phyloP scores from a whole-genome alignment of 2,797 vertebrate genomes.

The Alouatta caraya region DNA sequence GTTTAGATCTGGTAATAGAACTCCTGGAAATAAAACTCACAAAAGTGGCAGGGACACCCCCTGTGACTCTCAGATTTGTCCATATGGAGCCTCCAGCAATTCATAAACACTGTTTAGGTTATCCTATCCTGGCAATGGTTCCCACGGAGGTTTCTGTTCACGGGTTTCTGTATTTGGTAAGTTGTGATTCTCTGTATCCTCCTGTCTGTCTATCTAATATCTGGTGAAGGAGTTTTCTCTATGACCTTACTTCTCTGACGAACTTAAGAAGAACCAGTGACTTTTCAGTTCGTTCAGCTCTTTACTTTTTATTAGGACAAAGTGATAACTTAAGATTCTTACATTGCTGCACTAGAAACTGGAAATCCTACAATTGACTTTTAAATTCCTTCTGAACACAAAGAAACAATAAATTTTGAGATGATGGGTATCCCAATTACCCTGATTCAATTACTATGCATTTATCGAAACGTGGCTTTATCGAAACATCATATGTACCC shows the following conservation, averaged over 20 bases:
- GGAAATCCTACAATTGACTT: background rate
- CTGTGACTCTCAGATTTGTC: background rate
- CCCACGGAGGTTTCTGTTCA: background rate
- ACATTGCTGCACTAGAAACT: background rate
- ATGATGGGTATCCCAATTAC: background rate
- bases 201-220: background rate
- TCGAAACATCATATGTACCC: background rate
- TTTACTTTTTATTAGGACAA: background rate
- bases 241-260: background rate
- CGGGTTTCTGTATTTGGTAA: background rate
- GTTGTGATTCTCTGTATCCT: background rate
- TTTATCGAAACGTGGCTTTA: background rate
- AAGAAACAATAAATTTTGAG: background rate
- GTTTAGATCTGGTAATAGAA: background rate
- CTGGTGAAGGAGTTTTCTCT: background rate
- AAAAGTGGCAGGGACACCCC: background rate
- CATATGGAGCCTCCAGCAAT: background rate
- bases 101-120: background rate
- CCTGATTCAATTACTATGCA: background rate
- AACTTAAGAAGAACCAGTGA: background rate
- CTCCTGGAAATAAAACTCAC: background rate
- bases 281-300: conserved; percentile 1
- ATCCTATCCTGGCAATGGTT: background rate
- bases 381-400: background rate
- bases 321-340: background rate